Evolutionary conservation across 2,888 invertebrate species (phyloP), one percentile per base, ranked within the genome.

Genomic region (Halictus ligatus): DNA sequence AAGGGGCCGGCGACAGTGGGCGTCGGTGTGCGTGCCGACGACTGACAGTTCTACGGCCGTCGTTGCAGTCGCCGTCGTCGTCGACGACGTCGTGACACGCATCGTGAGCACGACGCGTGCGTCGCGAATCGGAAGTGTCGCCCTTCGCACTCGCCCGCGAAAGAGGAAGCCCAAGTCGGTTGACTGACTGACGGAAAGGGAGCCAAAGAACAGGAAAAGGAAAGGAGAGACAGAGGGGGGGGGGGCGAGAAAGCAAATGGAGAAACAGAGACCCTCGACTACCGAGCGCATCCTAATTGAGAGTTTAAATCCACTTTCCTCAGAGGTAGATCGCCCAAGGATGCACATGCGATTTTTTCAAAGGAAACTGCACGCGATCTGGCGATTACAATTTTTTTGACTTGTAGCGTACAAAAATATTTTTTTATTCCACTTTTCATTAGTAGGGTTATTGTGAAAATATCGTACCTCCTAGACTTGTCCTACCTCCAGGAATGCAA

Each of bases 51-150:
- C 54, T 54, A n/a, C 54, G 21, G 54, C 76, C 73, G 58, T 74
- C 76, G 64, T 46, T 67, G 76, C 54, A 48, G 74, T 35, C 77
- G 83, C 21, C 81, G 71, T 29, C 85, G 82, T 74, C 85, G 81
- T 35, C 86, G 84, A 46, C 78, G 81, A 60, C 81, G 88, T 80
- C 84, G 85, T 88, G 87, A 84, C 88, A 91, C 90, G 92, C 92
- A 85, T 91, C 90, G 89, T 88, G 89, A 91, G 60, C 92, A 91
- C 88, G 92, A 91, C 81, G 91, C 21, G 90, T 90, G 90, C 89
- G 83, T 87, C 90, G 93, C 91, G 92, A 91, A 79, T 92, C 91
- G 92, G 91, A 94, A 94, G 93, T 93, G 93, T 92, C 93, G 90
- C 92, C 91, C 90, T 94, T 94, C 93, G 93, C 93, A 92, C 94